A percentile compares a stretch with the other conserved stretches of the same genome.
Evolutionary conservation across 2,888 invertebrate species (phyloP).

Genomic region (Apamea anceps): DNA sequence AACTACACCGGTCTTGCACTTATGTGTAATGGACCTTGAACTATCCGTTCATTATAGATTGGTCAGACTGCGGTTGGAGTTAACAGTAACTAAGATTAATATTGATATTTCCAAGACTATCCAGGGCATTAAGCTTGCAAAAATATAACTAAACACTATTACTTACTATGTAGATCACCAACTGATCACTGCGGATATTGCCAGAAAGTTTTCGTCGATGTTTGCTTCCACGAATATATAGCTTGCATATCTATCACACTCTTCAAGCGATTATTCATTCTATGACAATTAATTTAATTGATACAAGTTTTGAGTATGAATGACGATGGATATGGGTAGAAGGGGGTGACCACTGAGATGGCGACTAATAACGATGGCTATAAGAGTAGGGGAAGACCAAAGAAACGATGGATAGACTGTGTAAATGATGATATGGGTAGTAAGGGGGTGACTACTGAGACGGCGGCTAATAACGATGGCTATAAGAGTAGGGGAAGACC

Average conservation of each 20-base stretch:
- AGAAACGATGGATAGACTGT: too few species aligned
- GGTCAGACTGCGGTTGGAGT: background rate
- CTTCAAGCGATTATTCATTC: background rate
- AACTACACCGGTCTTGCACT: constrained; percentile 9
- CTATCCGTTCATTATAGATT: constrained; percentile 11
- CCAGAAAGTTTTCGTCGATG: background rate
- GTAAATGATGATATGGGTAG: too few species aligned
- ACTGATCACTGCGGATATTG: background rate
- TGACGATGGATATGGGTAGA: too few species aligned
- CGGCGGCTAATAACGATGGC: too few species aligned
- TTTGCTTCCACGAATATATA: background rate
- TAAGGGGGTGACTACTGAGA: too few species aligned
- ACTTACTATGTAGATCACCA: too few species aligned
- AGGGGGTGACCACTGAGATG: too few species aligned
- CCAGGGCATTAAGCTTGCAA: background rate
- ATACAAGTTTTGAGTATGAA: too few species aligned
- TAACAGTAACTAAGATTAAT: background rate
- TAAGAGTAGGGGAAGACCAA: too few species aligned
- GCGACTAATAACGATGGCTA: too few species aligned
- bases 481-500: too few species aligned
- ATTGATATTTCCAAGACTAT: background rate
- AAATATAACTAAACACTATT: background rate
- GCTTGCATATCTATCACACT: background rate
- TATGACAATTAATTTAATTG: background rate
- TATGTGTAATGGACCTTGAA: constrained; percentile 32